phyloP scores from a whole-genome alignment of 1,140 invertebrate genomes.

The Heliconius himera region DNA sequence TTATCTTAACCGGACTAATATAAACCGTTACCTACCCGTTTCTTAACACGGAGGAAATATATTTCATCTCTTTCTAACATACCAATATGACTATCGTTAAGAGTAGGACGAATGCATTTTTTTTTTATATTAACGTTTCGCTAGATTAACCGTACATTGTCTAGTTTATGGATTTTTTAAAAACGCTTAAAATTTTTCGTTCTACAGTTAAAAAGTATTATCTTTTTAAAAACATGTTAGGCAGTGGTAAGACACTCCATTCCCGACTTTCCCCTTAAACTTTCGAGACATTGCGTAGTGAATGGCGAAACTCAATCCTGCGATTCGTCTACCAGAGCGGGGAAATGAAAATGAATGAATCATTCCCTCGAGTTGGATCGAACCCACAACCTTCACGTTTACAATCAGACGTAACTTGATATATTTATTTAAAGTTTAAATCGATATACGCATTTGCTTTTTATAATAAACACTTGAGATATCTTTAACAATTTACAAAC shows the following conservation, averaged over 20 bases:
- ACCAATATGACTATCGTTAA: background rate
- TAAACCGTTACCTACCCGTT: background rate
- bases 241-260: too few species aligned
- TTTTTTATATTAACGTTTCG: background rate
- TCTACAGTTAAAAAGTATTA: too few species aligned
- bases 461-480: background rate
- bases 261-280: background rate
- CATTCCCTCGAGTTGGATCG: too few species aligned
- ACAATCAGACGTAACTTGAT: too few species aligned
- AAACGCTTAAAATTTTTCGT: too few species aligned
- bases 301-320: too few species aligned
- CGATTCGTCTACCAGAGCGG: too few species aligned
- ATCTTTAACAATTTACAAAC: background rate
- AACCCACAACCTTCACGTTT: too few species aligned
- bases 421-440: background rate
- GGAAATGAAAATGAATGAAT: background rate
- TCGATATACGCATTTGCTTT: constrained; percentile 2
- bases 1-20: constrained; percentile 1
- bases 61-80: constrained; percentile 1
- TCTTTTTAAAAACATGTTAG: too few species aligned
- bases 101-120: constrained; percentile 1
- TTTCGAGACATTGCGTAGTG: background rate
- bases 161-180: too few species aligned
- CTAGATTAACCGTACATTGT: background rate
- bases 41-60: background rate